These are phyloP conservation scores for Indicator maculatus DNA, from an alignment of 2,113 vertebrate genomes.

Conservation along the genomic window DNA sequence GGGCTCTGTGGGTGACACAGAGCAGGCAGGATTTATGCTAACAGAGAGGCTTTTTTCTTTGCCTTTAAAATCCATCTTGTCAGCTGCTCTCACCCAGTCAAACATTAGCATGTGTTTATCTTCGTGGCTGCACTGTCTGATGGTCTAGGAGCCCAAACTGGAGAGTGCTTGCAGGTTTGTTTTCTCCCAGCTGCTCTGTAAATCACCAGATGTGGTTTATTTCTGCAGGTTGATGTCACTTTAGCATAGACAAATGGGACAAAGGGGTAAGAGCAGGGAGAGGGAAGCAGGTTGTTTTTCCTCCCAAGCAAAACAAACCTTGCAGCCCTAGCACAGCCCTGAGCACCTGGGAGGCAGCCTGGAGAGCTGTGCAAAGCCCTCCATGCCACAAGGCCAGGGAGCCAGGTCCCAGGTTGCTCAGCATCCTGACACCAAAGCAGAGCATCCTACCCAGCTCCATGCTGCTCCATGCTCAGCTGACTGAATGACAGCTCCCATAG, in stretches of 20 bases:
- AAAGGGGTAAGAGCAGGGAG: background rate
- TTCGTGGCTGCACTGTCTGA: rapidly evolving
- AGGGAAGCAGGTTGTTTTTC: background rate
- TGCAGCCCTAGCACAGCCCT: background rate
- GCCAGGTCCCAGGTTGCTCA: background rate
- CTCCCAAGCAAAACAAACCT: background rate
- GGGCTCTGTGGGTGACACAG: rapidly evolving
- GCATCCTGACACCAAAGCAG: background rate
- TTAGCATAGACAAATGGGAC: background rate
- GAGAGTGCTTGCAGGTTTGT: background rate
- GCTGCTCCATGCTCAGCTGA: background rate
- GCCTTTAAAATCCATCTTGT: background rate
- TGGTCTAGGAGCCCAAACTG: background rate
- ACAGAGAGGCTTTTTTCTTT: background rate
- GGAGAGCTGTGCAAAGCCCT: background rate
- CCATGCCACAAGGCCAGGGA: background rate
- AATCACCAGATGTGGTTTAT: background rate
- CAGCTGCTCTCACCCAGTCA: background rate
- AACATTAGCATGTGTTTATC: background rate
- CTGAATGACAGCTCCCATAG: constrained; percentile 17
- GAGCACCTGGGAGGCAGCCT: background rate
- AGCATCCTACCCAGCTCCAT: background rate
- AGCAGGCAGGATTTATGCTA: background rate
- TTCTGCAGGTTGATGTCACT: background rate
- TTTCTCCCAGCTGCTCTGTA: background rate